A percentile compares a stretch with the other conserved stretches of the same genome.
phyloP scores from a whole-genome alignment of 2,888 invertebrate species.

The Beris chalybata region DNA sequence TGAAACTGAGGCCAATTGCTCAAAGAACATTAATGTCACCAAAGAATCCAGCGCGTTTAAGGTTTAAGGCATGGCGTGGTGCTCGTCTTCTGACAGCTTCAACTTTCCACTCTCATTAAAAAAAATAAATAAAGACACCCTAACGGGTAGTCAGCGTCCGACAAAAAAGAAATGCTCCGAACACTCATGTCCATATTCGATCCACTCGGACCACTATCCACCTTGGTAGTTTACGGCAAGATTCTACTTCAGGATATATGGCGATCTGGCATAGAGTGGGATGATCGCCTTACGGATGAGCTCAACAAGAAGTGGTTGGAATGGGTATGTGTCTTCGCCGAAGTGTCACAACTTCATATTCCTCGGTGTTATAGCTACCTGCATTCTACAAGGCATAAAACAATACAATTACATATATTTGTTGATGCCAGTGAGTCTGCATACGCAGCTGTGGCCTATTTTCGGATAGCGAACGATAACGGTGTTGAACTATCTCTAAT shows the following conservation, averaged over 20 bases:
- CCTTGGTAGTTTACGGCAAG: slow-evolving; percentile 40
- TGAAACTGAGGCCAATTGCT: no score
- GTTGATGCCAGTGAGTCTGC: slow-evolving; percentile 9
- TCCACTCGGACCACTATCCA: slow-evolving; percentile 43
- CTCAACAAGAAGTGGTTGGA: no score
- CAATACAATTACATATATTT: slow-evolving; percentile 26
- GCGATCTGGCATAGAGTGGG: slow-evolving; percentile 32
- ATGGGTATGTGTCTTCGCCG: slow-evolving; percentile 28
- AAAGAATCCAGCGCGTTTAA: not conserved
- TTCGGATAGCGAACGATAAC: not conserved
- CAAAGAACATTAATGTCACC: no score
- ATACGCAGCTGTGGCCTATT: slow-evolving; percentile 14
- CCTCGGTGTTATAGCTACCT: slow-evolving; percentile 37
- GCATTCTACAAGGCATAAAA: not conserved
- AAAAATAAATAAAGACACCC: slow-evolving; percentile 21
- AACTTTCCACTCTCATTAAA: slow-evolving; percentile 36
- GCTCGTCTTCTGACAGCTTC: slow-evolving; percentile 38
- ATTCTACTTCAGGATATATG: slow-evolving; percentile 44
- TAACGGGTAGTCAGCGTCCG: slow-evolving; percentile 33
- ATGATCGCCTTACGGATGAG: no score
- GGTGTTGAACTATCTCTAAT: not conserved
- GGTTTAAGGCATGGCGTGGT: slow-evolving; percentile 39
- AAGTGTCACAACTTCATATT: slow-evolving; percentile 30
- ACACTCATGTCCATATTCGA: slow-evolving; percentile 46
- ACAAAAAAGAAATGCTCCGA: slow-evolving; percentile 41